Percentiles rank a stretch among this genome's conserved stretches.
These are phyloP conservation scores for Aleiodes alternator DNA, from an alignment of 2,888 invertebrate species.

Conservation along the genomic window DNA sequence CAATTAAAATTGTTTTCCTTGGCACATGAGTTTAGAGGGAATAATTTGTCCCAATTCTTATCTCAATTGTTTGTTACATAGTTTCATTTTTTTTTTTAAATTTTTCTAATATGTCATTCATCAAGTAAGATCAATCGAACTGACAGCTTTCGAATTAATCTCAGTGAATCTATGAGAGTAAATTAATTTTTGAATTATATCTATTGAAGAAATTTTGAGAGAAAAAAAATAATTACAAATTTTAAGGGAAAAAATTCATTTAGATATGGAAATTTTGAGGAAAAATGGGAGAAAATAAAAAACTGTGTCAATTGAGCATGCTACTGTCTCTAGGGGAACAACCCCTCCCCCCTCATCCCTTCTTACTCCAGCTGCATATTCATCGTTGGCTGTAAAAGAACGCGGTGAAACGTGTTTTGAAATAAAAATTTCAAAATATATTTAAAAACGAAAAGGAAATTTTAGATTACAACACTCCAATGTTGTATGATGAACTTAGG, in stretches of 20 bases:
- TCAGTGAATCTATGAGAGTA: background rate
- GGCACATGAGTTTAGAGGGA: background rate
- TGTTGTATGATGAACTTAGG: background rate
- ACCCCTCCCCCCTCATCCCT: background rate
- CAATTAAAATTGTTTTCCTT: background rate
- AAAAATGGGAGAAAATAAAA: conserved; percentile 13
- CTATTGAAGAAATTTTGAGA: background rate
- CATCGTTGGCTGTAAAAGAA: conserved; percentile 19
- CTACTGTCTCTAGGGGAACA: conserved; percentile 12
- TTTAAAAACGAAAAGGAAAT: conserved; percentile 13
- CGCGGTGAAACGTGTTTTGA: conserved; percentile 13
- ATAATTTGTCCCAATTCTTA: conserved; percentile 25
- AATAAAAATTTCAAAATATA: conserved; percentile 10
- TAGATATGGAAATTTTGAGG: background rate
- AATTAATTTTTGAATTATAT: background rate
- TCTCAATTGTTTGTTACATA: conserved; percentile 22
- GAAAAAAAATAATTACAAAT: too few species aligned
- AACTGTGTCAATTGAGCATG: conserved; percentile 26
- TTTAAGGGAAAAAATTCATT: background rate
- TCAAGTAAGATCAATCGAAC: background rate
- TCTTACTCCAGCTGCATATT: background rate
- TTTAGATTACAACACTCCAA: conserved; percentile 10
- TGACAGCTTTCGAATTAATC: background rate
- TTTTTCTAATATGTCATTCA: background rate
- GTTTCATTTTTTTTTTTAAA: background rate